phyloP scores from a whole-genome alignment of 2,797 vertebrate genomes.

The Scarus forsteni region DNA sequence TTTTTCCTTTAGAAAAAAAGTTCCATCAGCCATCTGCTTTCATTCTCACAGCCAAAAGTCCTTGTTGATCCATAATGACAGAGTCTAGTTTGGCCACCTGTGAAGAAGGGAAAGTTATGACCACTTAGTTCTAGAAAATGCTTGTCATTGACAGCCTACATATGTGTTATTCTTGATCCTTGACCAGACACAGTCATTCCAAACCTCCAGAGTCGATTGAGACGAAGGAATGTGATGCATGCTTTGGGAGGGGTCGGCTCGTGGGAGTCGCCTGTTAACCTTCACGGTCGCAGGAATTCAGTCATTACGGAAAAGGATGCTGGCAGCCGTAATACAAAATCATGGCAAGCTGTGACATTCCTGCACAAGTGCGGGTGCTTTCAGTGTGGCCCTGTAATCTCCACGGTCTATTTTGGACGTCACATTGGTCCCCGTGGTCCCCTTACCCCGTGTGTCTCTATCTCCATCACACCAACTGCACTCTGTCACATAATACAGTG shows the following conservation, averaged over 20 bases:
- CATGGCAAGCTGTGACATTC: slow-evolving; percentile 75
- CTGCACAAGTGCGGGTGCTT: slow-evolving; percentile 56
- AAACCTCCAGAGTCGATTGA: slow-evolving; percentile 58
- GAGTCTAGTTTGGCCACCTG: not conserved
- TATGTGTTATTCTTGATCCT: slow-evolving; percentile 44
- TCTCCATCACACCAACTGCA: slow-evolving; percentile 74
- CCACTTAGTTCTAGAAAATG: not conserved
- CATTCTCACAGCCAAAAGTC: no score
- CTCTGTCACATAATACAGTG: slow-evolving; percentile 76
- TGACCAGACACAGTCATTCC: slow-evolving; percentile 44
- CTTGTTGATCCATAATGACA: no score
- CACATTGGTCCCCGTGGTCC: slow-evolving; percentile 66
- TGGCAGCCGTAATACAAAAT: slow-evolving; percentile 59
- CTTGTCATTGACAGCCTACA: slow-evolving; percentile 25
- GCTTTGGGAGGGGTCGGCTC: slow-evolving; percentile 32
- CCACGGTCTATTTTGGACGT: slow-evolving; percentile 69
- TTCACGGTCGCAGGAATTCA: slow-evolving; percentile 60
- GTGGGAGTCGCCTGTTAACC: slow-evolving; percentile 59
- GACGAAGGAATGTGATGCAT: slow-evolving; percentile 62
- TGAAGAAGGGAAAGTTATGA: not conserved
- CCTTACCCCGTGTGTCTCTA: slow-evolving; percentile 54
- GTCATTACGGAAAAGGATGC: slow-evolving; percentile 65
- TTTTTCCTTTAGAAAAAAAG: no score
- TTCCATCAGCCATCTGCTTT: no score
- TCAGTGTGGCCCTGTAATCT: slow-evolving; percentile 58